Base-by-base conservation (phyloP, 2,797 vertebrate species). In the Cirrhinus mrigala region DNA sequence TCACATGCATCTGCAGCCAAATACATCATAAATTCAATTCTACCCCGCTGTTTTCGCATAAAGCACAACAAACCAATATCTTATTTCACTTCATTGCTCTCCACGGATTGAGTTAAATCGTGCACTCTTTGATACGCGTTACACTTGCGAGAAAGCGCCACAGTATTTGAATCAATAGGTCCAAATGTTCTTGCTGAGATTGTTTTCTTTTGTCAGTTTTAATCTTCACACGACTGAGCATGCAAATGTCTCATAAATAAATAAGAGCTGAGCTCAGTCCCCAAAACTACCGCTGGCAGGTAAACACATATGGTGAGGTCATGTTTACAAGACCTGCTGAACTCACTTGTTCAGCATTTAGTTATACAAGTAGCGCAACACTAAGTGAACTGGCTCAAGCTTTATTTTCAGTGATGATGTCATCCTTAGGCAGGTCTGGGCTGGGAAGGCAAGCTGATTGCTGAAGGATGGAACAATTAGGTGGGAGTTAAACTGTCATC, bases 1-100 rank as follows among this genome's bases (percentile, higher is more conserved):
- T 92, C 94, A 94, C 94, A 95, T 89, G 92, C 92, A 93, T 90
- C 73, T 75, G 78, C 87, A 91, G 93, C 92, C 93, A 93, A 94
- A 95, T 94, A 93, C 94, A 94, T 94, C 93, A 93, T 90, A 94
- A 95, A 96, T 95, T 93, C 90, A 92, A 96, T 96, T 95, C 87
- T 88, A 91, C 91, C 92, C 93, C 92, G 93, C 73, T 37, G 83
- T 68, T 44, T 94, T 94, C 92, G 86, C 60, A 82, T 90, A 91
- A 92, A 94, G 92, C 93, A 94, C 93, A 94, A 95, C 92, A 94
- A 84, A 87, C 90, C 87, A 78, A 90, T 94, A 94, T 95, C 90
- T 86, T 88, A 92, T 94, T 91, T 92, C 86, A 74, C 85, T 89
- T 91, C 88, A 91, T 93, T 86, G 87, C 92, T 88, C 90, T 87